Evolutionary conservation across 2,797 vertebrate genomes (phyloP).

Genomic region (Brachyrhaphis roseni): DNA sequence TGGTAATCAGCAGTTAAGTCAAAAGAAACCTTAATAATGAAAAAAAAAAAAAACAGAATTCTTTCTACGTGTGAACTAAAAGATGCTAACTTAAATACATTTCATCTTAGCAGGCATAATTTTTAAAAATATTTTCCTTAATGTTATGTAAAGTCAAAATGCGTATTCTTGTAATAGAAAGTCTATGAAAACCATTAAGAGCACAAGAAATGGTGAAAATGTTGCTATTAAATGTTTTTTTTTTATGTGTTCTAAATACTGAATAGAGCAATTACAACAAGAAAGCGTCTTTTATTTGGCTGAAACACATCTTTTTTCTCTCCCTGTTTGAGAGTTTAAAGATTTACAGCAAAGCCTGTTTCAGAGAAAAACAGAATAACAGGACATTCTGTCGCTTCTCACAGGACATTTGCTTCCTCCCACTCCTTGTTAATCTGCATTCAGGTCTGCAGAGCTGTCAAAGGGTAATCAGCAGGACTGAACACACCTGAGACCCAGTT

Average conservation of each 20-base stretch:
- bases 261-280: not conserved
- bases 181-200: not conserved
- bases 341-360: not conserved
- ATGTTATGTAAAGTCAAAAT: not conserved
- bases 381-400: not conserved
- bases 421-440: constrained; percentile 1
- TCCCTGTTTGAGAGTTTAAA: not conserved
- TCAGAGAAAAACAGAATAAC: not conserved
- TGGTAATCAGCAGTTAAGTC: not conserved
- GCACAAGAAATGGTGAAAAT: not conserved
- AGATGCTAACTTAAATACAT: not conserved
- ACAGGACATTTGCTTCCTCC: not conserved
- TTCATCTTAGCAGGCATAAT: not conserved
- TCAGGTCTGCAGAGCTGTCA: constrained; percentile 10
- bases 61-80: not conserved
- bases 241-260: not conserved
- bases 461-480: constrained; percentile 12
- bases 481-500: constrained; percentile 1
- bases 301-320: not conserved
- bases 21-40: not conserved
- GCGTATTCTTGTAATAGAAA: not conserved
- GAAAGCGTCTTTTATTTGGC: not conserved
- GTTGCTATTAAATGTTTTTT: not conserved
- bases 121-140: not conserved
- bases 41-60: not conserved